These are phyloP conservation scores for Phalacrocorax aristotelis DNA, from an alignment of 2,113 vertebrate species.

Conservation along the genomic window DNA sequence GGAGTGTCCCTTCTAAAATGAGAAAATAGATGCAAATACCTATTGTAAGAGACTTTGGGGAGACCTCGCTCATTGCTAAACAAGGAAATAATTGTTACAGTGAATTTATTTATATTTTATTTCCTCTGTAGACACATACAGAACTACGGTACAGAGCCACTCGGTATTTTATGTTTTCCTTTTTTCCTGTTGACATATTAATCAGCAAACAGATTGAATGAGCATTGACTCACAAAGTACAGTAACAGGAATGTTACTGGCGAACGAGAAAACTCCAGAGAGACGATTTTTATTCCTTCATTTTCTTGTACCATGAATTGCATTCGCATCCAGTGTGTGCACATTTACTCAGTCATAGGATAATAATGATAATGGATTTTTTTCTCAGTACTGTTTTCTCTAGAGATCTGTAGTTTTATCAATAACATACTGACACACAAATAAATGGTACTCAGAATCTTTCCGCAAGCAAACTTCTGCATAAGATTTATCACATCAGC, in stretches of 20 bases:
- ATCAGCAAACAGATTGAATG: constrained; percentile 51
- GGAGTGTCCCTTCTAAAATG: not conserved
- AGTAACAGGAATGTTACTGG: not conserved
- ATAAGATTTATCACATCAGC: constrained; percentile 40
- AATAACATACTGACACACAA: constrained; percentile 49
- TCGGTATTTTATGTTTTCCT: constrained; percentile 10
- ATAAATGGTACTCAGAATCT: constrained; percentile 58
- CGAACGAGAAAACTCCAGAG: constrained; percentile 34
- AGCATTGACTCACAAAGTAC: constrained; percentile 26
- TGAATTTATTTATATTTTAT: not conserved
- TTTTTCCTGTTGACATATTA: constrained; percentile 23
- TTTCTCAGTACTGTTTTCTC: constrained; percentile 43
- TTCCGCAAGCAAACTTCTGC: constrained; percentile 52
- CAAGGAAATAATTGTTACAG: not conserved
- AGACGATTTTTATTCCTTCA: constrained; percentile 6
- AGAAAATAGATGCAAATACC: not conserved
- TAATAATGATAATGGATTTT: constrained; percentile 42
- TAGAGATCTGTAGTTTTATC: constrained; percentile 25
- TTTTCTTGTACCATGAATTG: constrained; percentile 37
- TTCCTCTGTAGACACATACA: not conserved
- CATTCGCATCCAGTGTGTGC: constrained; percentile 30
- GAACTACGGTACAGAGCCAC: not conserved
- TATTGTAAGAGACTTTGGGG: not conserved
- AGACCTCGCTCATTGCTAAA: not conserved
- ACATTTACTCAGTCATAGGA: constrained; percentile 49